A percentile compares a stretch with the other conserved stretches of the same genome.
These are phyloP conservation scores for Mormyrus proboscirostris DNA, from an alignment of 2,797 vertebrate species.

Conservation along the genomic window DNA sequence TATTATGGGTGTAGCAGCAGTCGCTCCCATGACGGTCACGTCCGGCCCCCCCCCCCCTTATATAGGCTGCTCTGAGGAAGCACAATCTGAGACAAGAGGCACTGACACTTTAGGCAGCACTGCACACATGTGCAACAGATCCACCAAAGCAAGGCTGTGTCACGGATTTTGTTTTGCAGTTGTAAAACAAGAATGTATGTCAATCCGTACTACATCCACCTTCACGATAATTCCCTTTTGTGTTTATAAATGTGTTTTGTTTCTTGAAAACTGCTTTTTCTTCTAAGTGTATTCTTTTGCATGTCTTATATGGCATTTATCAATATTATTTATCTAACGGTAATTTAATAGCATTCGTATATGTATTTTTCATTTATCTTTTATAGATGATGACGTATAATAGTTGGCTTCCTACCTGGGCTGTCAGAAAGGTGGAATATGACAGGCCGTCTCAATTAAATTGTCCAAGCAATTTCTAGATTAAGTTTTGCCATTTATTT, in stretches of 20 bases:
- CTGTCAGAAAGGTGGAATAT: background rate
- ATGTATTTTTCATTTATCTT: background rate
- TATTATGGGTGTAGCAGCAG: slow-evolving; percentile 46
- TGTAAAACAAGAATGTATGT: background rate
- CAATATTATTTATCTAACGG: background rate
- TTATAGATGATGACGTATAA: background rate
- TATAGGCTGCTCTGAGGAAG: slow-evolving; percentile 17
- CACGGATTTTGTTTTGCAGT: background rate
- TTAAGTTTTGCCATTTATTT: background rate
- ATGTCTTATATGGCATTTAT: background rate
- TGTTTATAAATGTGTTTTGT: background rate
- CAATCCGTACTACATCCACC: background rate
- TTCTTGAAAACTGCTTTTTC: background rate
- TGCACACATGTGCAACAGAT: background rate
- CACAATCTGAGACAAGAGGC: slow-evolving; percentile 13
- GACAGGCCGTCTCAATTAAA: background rate
- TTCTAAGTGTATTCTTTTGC: background rate
- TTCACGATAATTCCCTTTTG: background rate
- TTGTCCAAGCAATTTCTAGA: background rate
- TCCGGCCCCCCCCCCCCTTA: slow-evolving; percentile 42
- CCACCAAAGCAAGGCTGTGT: background rate
- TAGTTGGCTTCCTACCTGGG: background rate
- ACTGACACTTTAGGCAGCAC: slow-evolving; percentile 14
- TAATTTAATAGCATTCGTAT: background rate
- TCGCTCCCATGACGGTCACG: slow-evolving; percentile 43